Evolutionary conservation across 2,797 vertebrate genomes (phyloP).

Genomic region (Chrosomus eos): DNA sequence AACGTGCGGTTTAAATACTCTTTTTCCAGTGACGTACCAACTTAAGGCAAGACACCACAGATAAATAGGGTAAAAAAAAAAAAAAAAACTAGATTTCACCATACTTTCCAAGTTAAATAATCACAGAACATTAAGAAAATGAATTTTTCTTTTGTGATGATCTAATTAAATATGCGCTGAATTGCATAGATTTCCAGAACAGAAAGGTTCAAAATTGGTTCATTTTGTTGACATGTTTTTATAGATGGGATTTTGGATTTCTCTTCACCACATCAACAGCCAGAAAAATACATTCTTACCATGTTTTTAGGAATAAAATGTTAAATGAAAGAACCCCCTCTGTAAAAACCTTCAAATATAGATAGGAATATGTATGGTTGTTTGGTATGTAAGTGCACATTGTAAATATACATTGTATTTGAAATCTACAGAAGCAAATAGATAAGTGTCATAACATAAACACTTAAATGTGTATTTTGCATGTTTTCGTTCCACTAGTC

Average conservation of each 20-base stretch:
- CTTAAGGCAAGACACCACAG: background rate
- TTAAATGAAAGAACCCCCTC: no score
- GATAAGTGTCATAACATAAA: background rate
- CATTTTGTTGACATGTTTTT: background rate
- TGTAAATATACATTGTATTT: background rate
- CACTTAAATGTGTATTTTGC: background rate
- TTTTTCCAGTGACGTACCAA: conserved; percentile 26
- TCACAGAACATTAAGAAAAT: background rate
- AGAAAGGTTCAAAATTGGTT: background rate
- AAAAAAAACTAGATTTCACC: background rate
- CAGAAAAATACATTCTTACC: background rate
- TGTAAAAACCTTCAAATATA: background rate
- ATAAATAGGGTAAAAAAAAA: background rate
- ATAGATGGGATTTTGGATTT: background rate
- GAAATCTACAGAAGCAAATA: no score
- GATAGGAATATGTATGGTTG: background rate
- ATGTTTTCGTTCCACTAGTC: background rate
- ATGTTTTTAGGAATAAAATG: background rate
- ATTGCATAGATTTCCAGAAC: no score
- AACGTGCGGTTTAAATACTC: background rate
- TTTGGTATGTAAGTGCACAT: background rate
- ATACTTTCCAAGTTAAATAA: background rate
- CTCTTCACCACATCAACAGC: background rate
- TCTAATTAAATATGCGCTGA: background rate
- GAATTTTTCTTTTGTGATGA: no score